Evolutionary conservation across 1,140 invertebrate species (phyloP), one percentile per base, ranked within the genome.

Genomic region (Papilio dardanus): DNA sequence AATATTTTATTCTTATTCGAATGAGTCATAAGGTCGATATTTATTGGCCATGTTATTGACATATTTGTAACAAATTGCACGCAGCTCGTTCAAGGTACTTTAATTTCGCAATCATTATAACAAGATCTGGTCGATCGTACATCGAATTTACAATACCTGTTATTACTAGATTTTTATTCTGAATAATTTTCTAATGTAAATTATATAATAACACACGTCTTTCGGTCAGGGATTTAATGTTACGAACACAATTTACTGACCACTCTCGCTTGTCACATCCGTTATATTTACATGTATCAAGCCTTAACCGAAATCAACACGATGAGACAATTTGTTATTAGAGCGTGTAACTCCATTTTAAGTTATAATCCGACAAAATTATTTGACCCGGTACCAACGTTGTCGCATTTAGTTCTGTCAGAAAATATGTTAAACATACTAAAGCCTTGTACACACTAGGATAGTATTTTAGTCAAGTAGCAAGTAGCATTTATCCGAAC

Each of bases 41-140:
- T 71, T 31, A 71, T 54, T 73, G 71, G 35, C 46, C 71, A 58
- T 73, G 71, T 73, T 73, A 73, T 73, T 73, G 71, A 73, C 42
- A 73, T 73, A 73, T 73, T 73, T 73, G 71, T 73, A 73, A 54
- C 71, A 54, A 73, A 73, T 54, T 73, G 46, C 71, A 35, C 12
- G 68, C 71, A 50, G 46, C 33, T 69, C 58, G 46, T 58, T 73
- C 71, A 73, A 73, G 71, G 46, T 54, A 73, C 42, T 58, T 54
- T 28, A 54, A 73, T 73, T 73, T 73, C 21, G 71, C 71, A 73
- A 73, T 71, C 10, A 46, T 8, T 40, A 58, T 58, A 58, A 50
- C 42, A 54, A 73, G 24, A 46, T 73, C 42, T 5, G 37, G 40
- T 50, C 71, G 46, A 6, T 33, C 71, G 71, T 33, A 73, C 71